Base-by-base conservation (phyloP, 2,888 invertebrate species). In the Liposcelis brunnea region DNA sequence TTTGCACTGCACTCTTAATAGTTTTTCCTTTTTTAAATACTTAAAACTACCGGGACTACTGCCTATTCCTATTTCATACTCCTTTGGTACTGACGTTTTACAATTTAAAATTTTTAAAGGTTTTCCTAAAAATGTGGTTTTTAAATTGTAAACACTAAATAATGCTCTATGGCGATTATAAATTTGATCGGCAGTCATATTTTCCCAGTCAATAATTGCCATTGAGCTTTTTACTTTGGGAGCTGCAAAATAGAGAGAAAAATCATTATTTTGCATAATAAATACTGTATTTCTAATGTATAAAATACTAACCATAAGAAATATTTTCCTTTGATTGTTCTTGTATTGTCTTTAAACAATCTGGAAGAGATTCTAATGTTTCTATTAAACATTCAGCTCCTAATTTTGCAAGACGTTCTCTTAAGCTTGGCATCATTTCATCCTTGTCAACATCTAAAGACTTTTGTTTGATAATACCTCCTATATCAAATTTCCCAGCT, bases 401-500 rank as follows among this genome's bases (percentile, higher is more conserved):
- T 51, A 77, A 61, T 34, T 68, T 62, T 4, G 83, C 76, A 50
- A 90, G 61, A 52, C 67, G 67, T 11, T 64, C 55, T 51, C 78
- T 71, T 45, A 90, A 61, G 52, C 79, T 73, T 21, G 76, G 74
- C 61, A 80, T 68, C 45, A 68, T 72, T 51, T 75, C 71, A 53
- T 79, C 61, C 38, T 49, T 50, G 6, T 37, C 45, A 31, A 55
- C 54, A 4, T 50, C 19, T 45, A 55, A 51, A 19, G 52, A 47
- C 44, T 55, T 53, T 47, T 58, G 58, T 32, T 49, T 48, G 49
- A 67, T 54, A 50, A 70, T 66, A 48, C 66, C 68, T 54, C 89
- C 89, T 52, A 80, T 66, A 69, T 89, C 89, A 68, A 87, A 89
- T 60, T 74, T 71, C 55, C 80, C 69, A 31, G 90, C 79, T 59